Conservation (phyloP, 2,797 vertebrate species). For the Danio aesculapii region DNA sequence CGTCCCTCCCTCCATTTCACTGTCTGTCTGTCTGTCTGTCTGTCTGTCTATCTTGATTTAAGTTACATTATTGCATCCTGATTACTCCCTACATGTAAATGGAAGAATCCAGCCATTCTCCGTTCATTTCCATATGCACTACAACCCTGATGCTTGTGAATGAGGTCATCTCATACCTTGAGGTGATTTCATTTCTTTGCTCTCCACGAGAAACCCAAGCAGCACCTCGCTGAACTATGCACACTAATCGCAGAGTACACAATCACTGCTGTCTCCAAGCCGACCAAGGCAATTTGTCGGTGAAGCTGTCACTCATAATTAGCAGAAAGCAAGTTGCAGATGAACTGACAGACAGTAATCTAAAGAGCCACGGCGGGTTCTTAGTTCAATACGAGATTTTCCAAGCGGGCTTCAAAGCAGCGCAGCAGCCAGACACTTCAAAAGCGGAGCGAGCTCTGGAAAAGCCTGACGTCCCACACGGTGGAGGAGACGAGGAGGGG, state of each 20-base stretch:
- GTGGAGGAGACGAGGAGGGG: conserved; percentile 56
- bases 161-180: conserved; percentile 4
- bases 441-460: conserved; percentile 65
- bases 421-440: conserved; percentile 69
- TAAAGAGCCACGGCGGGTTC: conserved; percentile 32
- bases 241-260: background rate
- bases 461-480: conserved; percentile 77
- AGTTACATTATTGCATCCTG: background rate
- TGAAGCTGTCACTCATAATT: conserved; percentile 51
- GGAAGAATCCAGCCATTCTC: background rate
- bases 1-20: too few species aligned
- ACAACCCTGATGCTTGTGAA: background rate
- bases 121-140: background rate
- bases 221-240: background rate
- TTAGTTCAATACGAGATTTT: conserved; percentile 68
- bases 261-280: conserved; percentile 15
- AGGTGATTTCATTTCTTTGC: conserved; percentile 15
- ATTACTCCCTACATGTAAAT: background rate
- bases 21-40: too few species aligned
- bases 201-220: background rate
- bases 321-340: conserved; percentile 36
- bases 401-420: conserved; percentile 73
- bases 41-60: background rate
- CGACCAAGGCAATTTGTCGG: conserved; percentile 30
- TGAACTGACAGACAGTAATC: conserved; percentile 49